A percentile compares a stretch with the other conserved stretches of the same genome.
Conservation (phyloP, 2,888 invertebrate species). For the Acleris emargana region DNA sequence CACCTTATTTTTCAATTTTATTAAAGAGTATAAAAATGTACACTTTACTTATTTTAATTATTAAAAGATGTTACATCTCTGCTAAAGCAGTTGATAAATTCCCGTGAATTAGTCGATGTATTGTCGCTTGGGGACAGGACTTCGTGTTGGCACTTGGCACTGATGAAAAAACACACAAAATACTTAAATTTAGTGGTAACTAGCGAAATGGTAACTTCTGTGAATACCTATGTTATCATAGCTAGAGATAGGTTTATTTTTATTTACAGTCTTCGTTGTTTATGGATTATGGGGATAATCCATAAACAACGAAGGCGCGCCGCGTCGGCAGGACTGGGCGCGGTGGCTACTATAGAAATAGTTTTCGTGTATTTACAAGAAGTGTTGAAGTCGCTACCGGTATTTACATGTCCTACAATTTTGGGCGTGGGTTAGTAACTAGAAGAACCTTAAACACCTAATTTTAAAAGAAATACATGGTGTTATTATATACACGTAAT, state of each 20-base stretch:
- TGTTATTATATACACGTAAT: constrained; percentile 74
- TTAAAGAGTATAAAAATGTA: constrained; percentile 79
- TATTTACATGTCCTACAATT: constrained; percentile 65
- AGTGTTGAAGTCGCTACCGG: constrained; percentile 49
- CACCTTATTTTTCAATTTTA: constrained; percentile 69
- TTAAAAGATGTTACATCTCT: constrained; percentile 55
- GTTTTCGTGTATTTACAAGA: constrained; percentile 72
- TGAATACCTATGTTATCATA: constrained; percentile 56
- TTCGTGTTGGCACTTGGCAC: constrained; percentile 58
- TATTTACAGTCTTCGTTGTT: constrained; percentile 68
- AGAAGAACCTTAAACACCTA: constrained; percentile 54
- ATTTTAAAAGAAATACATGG: constrained; percentile 55
- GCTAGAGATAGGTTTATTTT: constrained; percentile 44
- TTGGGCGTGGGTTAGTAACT: constrained; percentile 61
- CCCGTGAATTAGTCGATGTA: constrained; percentile 38
- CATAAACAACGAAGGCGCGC: too few species aligned
- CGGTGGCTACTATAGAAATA: constrained; percentile 40
- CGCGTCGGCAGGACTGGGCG: background rate
- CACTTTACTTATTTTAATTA: constrained; percentile 65
- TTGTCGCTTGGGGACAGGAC: constrained; percentile 41
- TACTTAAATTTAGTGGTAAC: constrained; percentile 60
- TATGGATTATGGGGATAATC: constrained; percentile 47
- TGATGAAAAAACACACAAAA: constrained; percentile 48
- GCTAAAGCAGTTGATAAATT: constrained; percentile 45
- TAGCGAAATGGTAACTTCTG: constrained; percentile 56